Evolutionary conservation across 2,888 invertebrate species (phyloP).

Genomic region (Cremastinae sp.): DNA sequence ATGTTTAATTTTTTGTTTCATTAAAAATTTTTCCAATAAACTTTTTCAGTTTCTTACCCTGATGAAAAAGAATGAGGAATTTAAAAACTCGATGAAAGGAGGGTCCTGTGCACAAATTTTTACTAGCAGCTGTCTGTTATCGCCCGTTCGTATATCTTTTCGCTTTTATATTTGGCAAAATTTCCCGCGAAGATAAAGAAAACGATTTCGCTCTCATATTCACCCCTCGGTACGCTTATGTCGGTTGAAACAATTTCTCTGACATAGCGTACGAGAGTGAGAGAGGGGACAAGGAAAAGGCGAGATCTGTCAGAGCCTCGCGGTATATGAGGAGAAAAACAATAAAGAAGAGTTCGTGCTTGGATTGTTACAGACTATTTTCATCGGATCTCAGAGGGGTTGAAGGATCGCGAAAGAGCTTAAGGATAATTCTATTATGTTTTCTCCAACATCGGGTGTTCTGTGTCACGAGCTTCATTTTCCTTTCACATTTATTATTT

Average conservation of each 20-base stretch:
- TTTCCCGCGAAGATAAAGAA: background rate
- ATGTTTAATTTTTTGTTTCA: too few species aligned
- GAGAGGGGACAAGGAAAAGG: background rate
- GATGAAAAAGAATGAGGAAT: too few species aligned
- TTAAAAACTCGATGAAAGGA: too few species aligned
- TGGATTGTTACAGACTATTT: slow-evolving; percentile 21
- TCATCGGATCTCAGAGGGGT: slow-evolving; percentile 1
- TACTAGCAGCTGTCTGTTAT: background rate
- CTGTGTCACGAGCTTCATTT: slow-evolving; percentile 1
- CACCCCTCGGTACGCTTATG: background rate
- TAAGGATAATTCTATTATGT: slow-evolving; percentile 25
- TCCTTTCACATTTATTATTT: background rate
- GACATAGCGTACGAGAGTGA: background rate
- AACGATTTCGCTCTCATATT: background rate
- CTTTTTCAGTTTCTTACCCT: too few species aligned
- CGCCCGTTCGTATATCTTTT: slow-evolving; percentile 6
- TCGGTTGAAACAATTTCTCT: background rate
- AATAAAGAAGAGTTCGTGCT: slow-evolving; percentile 27
- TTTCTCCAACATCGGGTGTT: background rate
- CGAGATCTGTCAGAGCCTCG: slow-evolving; percentile 5
- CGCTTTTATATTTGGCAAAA: background rate
- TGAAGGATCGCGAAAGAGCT: slow-evolving; percentile 7
- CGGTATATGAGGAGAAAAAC: background rate
- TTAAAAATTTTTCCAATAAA: too few species aligned
- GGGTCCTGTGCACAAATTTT: slow-evolving; percentile 2